Evolutionary conservation across 2,888 invertebrate species (phyloP), one percentile per base, ranked within the genome.

Genomic region (Orgyia antiqua): DNA sequence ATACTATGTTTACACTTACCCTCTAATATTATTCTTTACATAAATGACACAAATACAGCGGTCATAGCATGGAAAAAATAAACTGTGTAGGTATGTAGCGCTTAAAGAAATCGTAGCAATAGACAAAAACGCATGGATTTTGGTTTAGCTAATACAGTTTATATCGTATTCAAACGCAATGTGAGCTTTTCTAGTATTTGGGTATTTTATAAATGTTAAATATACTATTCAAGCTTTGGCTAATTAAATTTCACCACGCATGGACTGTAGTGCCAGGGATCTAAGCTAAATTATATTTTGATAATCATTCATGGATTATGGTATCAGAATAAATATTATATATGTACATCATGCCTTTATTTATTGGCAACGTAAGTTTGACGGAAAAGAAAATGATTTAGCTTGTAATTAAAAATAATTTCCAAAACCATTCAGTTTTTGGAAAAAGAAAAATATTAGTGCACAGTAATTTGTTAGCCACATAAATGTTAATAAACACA

Each of bases 401-500:
- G 68, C 62, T 45, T 27, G 20, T 36, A 36, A 46, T 42, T 37
- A 47, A n/a, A 23, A 11, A 45, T 42, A 27, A 44, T 42, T 47
- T 33, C 41, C 37, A 62, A 65, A 62, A 68, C 68, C 66, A 49
- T 48, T 42, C 33, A 39, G 8, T 10, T 39, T 43, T 47, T 61
- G 74, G 77, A n/a, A 69, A 76, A 72, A 3, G 6, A 21, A 57
- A 40, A 68, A 67, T 36, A 51, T 58, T 53, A 66, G 80, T 82
- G 82, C 83, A 66, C 45, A 65, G 49, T 55, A 52, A 49, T 61
- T 54, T 64, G 82, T 84, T 84, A 84, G 84, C 82, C 77, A 84
- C 83, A 80, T 58, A 79, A 48, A 76, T 51, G 70, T 77, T 79
- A 78, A 74, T 66, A 56, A 31, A 69, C 68, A 69, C 57, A 71